A percentile compares a stretch with the other conserved stretches of the same genome.
phyloP scores from a whole-genome alignment of 2,888 invertebrate genomes.

The Rotaria socialis region DNA sequence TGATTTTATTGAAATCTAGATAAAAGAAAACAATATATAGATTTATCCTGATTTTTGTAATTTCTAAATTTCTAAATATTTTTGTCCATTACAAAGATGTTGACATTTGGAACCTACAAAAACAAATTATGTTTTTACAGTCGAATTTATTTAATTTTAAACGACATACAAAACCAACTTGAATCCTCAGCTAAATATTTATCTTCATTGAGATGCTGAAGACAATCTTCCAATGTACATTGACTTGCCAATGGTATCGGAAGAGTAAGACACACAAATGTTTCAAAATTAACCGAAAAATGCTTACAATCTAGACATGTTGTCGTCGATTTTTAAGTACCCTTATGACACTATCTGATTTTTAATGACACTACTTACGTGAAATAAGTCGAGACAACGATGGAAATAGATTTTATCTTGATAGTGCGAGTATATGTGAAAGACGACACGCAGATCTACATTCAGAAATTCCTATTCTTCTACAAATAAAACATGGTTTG shows the following conservation, averaged over 20 bases:
- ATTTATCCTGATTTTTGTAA: slow-evolving; percentile 61
- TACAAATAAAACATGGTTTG: too few relatives aligned
- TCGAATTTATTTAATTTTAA: neutral
- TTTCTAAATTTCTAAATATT: slow-evolving; percentile 77
- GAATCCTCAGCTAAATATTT: neutral
- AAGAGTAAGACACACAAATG: slow-evolving; percentile 77
- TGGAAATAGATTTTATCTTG: slow-evolving; percentile 60
- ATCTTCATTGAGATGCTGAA: neutral
- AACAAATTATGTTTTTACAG: neutral
- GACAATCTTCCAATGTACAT: slow-evolving; percentile 10
- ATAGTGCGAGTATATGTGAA: too few relatives aligned
- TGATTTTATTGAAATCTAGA: neutral
- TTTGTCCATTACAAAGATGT: slow-evolving; percentile 68
- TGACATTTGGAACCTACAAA: neutral
- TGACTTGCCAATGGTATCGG: slow-evolving; percentile 66
- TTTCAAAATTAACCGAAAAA: slow-evolving; percentile 77
- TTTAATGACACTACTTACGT: slow-evolving; percentile 57
- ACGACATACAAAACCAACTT: neutral
- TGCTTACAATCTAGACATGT: slow-evolving; percentile 71
- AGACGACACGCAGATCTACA: too few relatives aligned
- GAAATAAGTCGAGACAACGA: slow-evolving; percentile 74
- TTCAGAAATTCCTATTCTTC: too few relatives aligned
- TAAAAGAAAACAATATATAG: too few relatives aligned
- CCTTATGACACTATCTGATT: slow-evolving; percentile 56
- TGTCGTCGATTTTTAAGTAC: slow-evolving; percentile 78